Evolutionary conservation across 2,888 invertebrate species (phyloP).

Genomic region (Drosophila parthenogenetica): DNA sequence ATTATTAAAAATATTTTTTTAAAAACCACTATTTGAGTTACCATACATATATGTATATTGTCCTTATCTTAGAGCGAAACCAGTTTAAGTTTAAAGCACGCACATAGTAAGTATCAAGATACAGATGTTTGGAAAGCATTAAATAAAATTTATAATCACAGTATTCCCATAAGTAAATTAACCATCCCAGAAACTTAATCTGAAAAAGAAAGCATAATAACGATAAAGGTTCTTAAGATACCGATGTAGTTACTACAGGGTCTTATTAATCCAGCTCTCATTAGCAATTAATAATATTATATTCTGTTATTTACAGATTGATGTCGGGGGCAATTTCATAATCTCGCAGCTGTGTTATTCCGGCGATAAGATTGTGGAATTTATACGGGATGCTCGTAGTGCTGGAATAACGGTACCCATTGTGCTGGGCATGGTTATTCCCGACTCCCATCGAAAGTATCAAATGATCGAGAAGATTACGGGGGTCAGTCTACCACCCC

Average conservation of each 20-base stretch:
- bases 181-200: not conserved
- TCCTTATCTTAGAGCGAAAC: no score
- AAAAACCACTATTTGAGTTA: no score
- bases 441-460: conserved; percentile 60
- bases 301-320: conserved; percentile 83
- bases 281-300: not conserved
- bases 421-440: conserved; percentile 91
- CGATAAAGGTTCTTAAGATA: no score
- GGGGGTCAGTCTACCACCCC: conserved; percentile 45
- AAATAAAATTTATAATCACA: no score
- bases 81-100: no score
- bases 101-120: no score
- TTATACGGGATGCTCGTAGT: conserved; percentile 88
- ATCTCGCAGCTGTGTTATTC: conserved; percentile 95
- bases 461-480: conserved; percentile 62
- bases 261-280: conserved; percentile 18
- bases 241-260: not conserved
- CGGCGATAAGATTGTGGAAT: conserved; percentile 87
- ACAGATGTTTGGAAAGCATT: no score
- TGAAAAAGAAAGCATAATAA: not conserved
- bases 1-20: no score
- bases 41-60: no score
- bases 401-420: conserved; percentile 91
- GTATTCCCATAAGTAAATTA: no score
- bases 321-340: conserved; percentile 93